Conservation (phyloP, 92 coral and sea anemone species). For the Montipora capitata region DNA sequence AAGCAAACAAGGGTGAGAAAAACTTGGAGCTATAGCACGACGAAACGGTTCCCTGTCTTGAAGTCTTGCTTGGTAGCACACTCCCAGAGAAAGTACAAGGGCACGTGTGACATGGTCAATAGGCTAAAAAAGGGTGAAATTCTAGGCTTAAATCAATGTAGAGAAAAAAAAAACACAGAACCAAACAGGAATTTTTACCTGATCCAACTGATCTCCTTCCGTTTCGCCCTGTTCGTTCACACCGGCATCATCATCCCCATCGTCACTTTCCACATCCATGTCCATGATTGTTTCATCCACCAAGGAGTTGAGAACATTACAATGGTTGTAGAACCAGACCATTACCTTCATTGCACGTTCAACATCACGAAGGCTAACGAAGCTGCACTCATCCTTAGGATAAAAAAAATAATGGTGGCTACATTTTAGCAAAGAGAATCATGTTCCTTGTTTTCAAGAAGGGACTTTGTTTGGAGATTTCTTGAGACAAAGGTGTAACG, state of each 20-base stretch:
- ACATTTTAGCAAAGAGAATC: neutral
- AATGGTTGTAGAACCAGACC: conserved; percentile 90
- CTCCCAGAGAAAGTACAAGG: conserved; percentile 87
- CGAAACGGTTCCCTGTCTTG: conserved; percentile 77
- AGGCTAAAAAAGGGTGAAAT: conserved; percentile 29
- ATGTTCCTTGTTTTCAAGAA: neutral
- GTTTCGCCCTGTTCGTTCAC: conserved; percentile 9
- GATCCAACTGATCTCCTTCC: conserved; percentile 36
- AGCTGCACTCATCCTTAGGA: conserved; percentile 91
- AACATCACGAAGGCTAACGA: conserved; percentile 96
- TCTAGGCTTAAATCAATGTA: too few relatives aligned
- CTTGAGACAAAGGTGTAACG: too few relatives aligned
- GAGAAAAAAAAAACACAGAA: neutral
- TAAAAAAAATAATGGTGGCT: neutral
- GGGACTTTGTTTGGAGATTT: neutral
- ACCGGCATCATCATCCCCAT: conserved; percentile 32
- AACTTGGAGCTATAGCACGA: conserved; percentile 61
- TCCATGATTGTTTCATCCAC: conserved; percentile 34
- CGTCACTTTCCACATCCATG: conserved; percentile 16
- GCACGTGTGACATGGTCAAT: conserved; percentile 80
- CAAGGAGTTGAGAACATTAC: conserved; percentile 59
- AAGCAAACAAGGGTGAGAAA: conserved; percentile 59
- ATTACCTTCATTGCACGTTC: conserved; percentile 94
- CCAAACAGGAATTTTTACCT: neutral
- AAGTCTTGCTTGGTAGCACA: conserved; percentile 89